Base-by-base conservation (phyloP, 2,797 vertebrate species). In the Enteromius anoplus region DNA sequence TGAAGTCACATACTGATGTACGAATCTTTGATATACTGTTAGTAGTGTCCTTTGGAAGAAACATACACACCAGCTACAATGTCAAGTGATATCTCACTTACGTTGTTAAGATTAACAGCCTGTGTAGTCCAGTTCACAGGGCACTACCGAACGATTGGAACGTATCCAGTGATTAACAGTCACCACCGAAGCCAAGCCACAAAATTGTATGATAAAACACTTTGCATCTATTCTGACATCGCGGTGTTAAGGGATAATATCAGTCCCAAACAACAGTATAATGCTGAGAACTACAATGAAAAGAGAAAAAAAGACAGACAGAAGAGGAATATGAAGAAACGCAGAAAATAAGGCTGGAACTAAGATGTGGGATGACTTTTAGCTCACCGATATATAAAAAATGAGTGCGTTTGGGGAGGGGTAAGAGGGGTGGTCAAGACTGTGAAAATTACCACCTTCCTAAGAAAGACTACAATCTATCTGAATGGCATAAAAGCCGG, bases 371-470 rank as follows among this genome's bases (percentile, higher is more conserved):
- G 12, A 77, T 23, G 26, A 69, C 32, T 65, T 78, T 64, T 53
- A 82, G 71, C 71, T 68, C 49, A 58, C 72, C 0, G 49, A 70
- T 49, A 62, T 40, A 62, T 40, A 62, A n/a, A 78, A 62, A 40
- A 60, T 15, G 12, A 69, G 75, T 79, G 81, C 4, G 10, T 32
- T 37, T 58, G 65, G 68, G 51, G 40, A 32, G 29, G 40, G 29
- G n/a, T 26, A 40, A 23, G 15, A n/a, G 29, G 70, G 47, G 55
- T n/a, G 53, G 77, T 32, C 68, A 78, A 83, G 55, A 78, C 58
- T 71, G 81, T 66, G 75, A 82, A 79, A 73, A 78, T 29, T 68
- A 79, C 70, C 40, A 85, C 75, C 82, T 83, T 83, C 42, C 42
- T 29, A 64, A 78, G 65, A 78, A 71, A 78, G 51, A 78, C 75